Percentiles rank a stretch among this genome's conserved stretches.
These are phyloP conservation scores for Uropetala carovei DNA, from an alignment of 2,888 invertebrate genomes.

Conservation along the genomic window DNA sequence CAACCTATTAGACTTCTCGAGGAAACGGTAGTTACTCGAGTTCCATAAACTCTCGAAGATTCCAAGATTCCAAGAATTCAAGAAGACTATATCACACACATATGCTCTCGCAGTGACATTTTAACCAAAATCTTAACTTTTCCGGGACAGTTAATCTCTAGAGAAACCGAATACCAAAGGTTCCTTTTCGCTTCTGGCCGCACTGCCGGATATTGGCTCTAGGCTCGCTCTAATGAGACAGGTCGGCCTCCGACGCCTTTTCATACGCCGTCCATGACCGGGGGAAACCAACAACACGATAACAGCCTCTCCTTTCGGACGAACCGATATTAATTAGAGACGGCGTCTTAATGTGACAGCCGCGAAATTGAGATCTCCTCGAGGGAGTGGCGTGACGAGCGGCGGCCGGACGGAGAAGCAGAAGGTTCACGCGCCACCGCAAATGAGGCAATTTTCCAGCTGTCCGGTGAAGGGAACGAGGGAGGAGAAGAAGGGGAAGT, in stretches of 20 bases:
- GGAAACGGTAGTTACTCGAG: neutral
- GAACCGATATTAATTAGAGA: constrained; percentile 49
- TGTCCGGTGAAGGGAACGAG: neutral
- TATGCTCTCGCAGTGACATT: constrained; percentile 34
- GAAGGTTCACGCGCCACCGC: constrained; percentile 44
- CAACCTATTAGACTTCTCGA: neutral
- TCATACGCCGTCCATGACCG: neutral
- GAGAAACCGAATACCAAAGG: neutral
- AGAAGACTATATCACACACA: constrained; percentile 30
- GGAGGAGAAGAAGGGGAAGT: neutral
- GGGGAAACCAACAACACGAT: constrained; percentile 53
- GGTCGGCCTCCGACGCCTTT: constrained; percentile 19
- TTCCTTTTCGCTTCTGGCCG: neutral
- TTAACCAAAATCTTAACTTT: constrained; percentile 41
- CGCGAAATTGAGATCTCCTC: constrained; percentile 46
- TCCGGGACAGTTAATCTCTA: constrained; percentile 18
- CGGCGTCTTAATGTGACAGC: constrained; percentile 45
- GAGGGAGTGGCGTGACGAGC: neutral
- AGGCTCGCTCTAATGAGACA: constrained; percentile 50
- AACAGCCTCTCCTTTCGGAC: neutral
- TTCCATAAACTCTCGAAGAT: neutral
- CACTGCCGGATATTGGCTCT: constrained; percentile 41
- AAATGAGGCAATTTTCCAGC: constrained; percentile 63
- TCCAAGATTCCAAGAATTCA: neutral
- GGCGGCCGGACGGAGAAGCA: neutral